Conservation (phyloP, 2,113 vertebrate species). For the Gymnorhina tibicen region DNA sequence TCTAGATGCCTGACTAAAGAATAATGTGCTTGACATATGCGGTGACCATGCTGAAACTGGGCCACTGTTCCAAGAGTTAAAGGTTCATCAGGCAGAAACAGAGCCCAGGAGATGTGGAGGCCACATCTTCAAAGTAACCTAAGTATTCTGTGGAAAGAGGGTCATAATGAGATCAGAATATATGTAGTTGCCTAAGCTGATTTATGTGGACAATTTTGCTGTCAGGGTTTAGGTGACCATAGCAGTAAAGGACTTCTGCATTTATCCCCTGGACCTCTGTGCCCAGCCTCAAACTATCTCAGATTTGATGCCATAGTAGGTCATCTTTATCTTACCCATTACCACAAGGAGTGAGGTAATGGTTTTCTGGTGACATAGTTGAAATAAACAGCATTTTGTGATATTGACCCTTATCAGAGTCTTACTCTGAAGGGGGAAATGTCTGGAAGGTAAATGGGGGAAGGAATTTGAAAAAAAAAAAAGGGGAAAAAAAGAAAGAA, state of each 20-base stretch:
- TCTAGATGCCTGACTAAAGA: neutral
- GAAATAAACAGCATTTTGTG: neutral
- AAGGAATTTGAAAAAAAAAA: neutral
- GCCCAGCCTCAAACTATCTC: neutral
- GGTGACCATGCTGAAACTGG: neutral
- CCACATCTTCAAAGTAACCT: neutral
- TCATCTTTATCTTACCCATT: neutral
- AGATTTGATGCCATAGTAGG: neutral
- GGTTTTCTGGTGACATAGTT: neutral
- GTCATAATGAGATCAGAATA: neutral
- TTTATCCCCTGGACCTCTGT: neutral
- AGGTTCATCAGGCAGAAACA: neutral
- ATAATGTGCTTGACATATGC: neutral
- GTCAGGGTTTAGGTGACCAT: neutral
- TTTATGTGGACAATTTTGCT: neutral
- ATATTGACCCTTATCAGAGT: neutral
- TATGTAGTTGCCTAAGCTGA: neutral
- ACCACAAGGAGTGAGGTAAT: neutral
- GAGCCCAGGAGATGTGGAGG: neutral
- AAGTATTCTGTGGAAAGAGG: neutral
- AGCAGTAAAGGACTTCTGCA: neutral
- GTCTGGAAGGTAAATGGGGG: neutral
- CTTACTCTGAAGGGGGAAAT: neutral
- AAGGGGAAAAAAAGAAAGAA: fast-evolving
- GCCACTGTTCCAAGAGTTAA: neutral